Evolutionary conservation across 2,113 vertebrate species (phyloP).

Genomic region (Pterocles orientalis): DNA sequence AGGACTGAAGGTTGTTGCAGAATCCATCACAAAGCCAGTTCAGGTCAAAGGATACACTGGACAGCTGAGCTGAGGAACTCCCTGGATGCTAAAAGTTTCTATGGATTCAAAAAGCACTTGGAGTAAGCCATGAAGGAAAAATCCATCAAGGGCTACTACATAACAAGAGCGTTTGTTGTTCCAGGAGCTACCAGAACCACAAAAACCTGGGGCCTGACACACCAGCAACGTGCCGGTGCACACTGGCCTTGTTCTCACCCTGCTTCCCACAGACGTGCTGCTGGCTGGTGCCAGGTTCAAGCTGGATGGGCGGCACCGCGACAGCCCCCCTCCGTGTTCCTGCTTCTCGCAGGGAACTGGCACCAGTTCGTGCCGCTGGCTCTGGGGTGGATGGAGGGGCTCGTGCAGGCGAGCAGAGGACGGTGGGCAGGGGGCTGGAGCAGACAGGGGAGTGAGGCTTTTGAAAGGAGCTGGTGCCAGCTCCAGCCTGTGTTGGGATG

Average conservation of each 20-base stretch:
- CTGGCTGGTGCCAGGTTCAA: neutral
- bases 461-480: neutral
- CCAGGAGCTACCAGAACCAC: neutral
- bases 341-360: neutral
- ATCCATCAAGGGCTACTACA: neutral
- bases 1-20: neutral
- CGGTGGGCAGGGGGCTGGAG: neutral
- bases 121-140: neutral
- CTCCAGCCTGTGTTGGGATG: neutral
- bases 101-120: neutral
- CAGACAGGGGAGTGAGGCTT: neutral
- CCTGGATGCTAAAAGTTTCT: neutral
- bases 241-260: rapidly evolving
- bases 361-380: neutral
- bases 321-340: rapidly evolving
- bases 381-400: neutral
- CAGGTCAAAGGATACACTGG: rapidly evolving
- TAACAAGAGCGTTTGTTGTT: rapidly evolving
- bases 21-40: rapidly evolving
- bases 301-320: rapidly evolving
- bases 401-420: too few relatives aligned
- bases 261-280: neutral
- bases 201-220: neutral
- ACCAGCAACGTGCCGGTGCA: neutral
- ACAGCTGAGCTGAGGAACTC: neutral